phyloP scores from a whole-genome alignment of 2,888 invertebrate genomes.

The Torymus auratus region DNA sequence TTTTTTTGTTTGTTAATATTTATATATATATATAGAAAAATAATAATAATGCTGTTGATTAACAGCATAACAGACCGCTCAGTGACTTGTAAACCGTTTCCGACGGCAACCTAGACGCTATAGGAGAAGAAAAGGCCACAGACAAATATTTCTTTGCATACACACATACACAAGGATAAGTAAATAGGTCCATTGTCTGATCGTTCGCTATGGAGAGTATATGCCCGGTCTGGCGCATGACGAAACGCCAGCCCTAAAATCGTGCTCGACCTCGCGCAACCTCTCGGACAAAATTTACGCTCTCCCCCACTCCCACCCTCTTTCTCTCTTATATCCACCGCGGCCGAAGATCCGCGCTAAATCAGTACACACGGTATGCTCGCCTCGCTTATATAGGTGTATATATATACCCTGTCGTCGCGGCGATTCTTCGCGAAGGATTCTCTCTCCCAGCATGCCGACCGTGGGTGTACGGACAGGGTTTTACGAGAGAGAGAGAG shows the following conservation, averaged over 20 bases:
- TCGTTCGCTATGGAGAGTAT: too few species aligned
- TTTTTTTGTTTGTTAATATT: too few species aligned
- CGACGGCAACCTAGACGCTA: too few species aligned
- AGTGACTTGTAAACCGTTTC: too few species aligned
- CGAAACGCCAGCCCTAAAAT: slow-evolving; percentile 14
- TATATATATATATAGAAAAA: too few species aligned
- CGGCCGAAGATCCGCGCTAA: slow-evolving; percentile 14
- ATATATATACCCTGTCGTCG: slow-evolving; percentile 9
- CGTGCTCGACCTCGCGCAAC: slow-evolving; percentile 8
- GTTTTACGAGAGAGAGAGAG: slow-evolving; percentile 13
- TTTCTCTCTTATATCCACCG: neutral
- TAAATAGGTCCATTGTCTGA: neutral
- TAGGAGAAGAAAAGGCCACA: too few species aligned
- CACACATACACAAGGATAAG: neutral
- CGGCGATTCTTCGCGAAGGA: neutral
- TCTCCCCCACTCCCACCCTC: slow-evolving; percentile 9
- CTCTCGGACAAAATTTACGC: slow-evolving; percentile 35
- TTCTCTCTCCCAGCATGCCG: neutral
- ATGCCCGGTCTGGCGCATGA: too few species aligned
- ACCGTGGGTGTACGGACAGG: slow-evolving; percentile 3
- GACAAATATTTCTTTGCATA: neutral
- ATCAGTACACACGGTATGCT: slow-evolving; percentile 19
- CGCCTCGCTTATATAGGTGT: neutral
- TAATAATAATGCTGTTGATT: too few species aligned
- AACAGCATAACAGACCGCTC: too few species aligned